Evolutionary conservation across 1,140 invertebrate species (phyloP).

Genomic region (Megathymus violae): DNA sequence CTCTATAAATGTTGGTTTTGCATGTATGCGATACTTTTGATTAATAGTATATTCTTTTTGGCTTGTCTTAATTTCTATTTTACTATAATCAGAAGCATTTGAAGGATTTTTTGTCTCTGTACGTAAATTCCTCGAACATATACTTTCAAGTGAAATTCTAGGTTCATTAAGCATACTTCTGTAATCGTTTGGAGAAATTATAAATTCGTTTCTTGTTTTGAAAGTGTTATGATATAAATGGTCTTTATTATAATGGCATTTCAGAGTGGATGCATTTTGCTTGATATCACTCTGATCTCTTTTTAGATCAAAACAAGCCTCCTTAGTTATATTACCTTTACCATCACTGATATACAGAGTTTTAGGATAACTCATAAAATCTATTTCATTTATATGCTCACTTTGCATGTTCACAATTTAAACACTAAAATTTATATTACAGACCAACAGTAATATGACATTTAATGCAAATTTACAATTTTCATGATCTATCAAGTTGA

Average conservation of each 20-base stretch:
- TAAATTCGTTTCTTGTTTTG: neutral
- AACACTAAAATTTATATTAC: slow-evolving; percentile 10
- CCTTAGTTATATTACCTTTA: too few relatives aligned
- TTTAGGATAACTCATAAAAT: neutral
- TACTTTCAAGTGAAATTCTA: neutral
- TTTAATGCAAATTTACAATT: neutral
- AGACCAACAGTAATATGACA: neutral
- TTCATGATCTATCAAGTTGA: too few relatives aligned
- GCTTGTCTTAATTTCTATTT: neutral
- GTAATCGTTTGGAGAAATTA: neutral
- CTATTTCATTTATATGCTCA: neutral
- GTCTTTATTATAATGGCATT: too few relatives aligned
- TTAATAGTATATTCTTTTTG: neutral
- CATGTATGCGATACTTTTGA: neutral
- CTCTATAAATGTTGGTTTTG: neutral
- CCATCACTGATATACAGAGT: neutral
- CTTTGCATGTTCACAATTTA: neutral
- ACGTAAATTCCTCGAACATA: neutral
- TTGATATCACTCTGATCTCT: neutral
- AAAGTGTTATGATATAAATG: neutral
- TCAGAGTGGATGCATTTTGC: too few relatives aligned
- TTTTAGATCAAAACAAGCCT: neutral
- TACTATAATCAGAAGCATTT: neutral
- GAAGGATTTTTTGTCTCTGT: neutral
- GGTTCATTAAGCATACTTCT: neutral